These are phyloP conservation scores for Xenopus laevis DNA, from an alignment of 2,113 vertebrate species.

Conservation along the genomic window DNA sequence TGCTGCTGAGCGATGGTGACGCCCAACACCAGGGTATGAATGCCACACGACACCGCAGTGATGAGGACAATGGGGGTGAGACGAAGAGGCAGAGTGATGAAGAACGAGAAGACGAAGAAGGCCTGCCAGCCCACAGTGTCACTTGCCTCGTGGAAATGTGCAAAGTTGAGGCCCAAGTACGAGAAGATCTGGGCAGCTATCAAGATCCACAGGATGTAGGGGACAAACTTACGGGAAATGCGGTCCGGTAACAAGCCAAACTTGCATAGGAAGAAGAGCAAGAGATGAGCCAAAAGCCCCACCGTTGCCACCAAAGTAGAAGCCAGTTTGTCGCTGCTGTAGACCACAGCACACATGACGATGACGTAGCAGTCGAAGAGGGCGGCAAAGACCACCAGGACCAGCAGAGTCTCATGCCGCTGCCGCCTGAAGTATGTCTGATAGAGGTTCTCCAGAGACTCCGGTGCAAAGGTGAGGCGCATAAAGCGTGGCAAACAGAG, in stretches of 20 bases:
- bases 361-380: constrained; percentile 87
- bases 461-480: constrained; percentile 76
- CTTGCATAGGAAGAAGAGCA: constrained; percentile 71
- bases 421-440: constrained; percentile 88
- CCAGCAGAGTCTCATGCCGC: constrained; percentile 79
- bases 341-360: constrained; percentile 75
- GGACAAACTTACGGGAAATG: constrained; percentile 66
- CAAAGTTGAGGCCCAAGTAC: constrained; percentile 78
- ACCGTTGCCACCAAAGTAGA: constrained; percentile 62
- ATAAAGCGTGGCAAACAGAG: constrained; percentile 74
- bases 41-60: constrained; percentile 68
- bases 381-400: constrained; percentile 78
- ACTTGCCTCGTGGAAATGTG: constrained; percentile 68
- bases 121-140: constrained; percentile 90
- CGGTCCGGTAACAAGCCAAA: constrained; percentile 65
- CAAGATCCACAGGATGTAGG: constrained; percentile 82
- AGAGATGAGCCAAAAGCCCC: constrained; percentile 66
- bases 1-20: constrained; percentile 73
- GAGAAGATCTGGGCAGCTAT: constrained; percentile 79
- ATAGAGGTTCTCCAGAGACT: constrained; percentile 85
- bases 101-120: constrained; percentile 87
- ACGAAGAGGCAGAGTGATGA: constrained; percentile 83
- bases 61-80: constrained; percentile 77
- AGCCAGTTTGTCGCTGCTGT: constrained; percentile 69
- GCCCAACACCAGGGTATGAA: constrained; percentile 80